Conservation (phyloP, 2,797 vertebrate genomes). For the Hypotaenidia okinawae region DNA sequence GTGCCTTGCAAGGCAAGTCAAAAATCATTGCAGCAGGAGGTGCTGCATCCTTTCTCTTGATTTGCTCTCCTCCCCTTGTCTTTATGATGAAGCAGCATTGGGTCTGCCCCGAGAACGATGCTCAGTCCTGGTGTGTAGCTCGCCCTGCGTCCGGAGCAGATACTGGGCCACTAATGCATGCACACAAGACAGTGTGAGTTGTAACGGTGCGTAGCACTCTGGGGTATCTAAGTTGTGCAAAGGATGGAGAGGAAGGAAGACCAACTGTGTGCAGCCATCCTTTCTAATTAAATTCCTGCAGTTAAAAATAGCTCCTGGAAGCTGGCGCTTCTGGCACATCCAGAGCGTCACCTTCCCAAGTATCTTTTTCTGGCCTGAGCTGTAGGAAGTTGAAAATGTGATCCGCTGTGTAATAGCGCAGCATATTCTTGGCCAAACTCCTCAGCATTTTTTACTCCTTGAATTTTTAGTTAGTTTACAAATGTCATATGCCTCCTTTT, state of each 20-base stretch:
- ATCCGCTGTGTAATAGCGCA: slow-evolving; percentile 49
- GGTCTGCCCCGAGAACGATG: background rate
- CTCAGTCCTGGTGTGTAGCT: background rate
- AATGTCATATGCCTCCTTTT: slow-evolving; percentile 2
- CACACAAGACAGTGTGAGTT: background rate
- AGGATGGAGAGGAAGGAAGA: slow-evolving; percentile 44
- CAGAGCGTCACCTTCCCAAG: slow-evolving; percentile 61
- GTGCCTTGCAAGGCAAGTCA: background rate
- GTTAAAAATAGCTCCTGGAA: slow-evolving; percentile 59
- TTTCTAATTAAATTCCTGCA: slow-evolving; percentile 48
- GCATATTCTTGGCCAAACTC: slow-evolving; percentile 44
- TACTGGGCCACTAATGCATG: background rate
- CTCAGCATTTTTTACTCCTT: background rate
- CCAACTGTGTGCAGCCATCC: slow-evolving; percentile 32
- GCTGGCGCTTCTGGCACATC: slow-evolving; percentile 59
- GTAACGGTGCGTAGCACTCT: background rate
- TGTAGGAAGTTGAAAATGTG: slow-evolving; percentile 62
- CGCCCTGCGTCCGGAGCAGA: background rate
- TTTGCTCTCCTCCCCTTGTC: background rate
- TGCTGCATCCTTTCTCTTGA: background rate
- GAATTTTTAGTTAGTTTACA: background rate
- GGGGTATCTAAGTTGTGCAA: background rate
- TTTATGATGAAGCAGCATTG: background rate
- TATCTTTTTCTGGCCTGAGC: slow-evolving; percentile 62
- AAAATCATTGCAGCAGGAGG: background rate